Conservation (phyloP, 2,797 vertebrate genomes). For the Danio kyathit region DNA sequence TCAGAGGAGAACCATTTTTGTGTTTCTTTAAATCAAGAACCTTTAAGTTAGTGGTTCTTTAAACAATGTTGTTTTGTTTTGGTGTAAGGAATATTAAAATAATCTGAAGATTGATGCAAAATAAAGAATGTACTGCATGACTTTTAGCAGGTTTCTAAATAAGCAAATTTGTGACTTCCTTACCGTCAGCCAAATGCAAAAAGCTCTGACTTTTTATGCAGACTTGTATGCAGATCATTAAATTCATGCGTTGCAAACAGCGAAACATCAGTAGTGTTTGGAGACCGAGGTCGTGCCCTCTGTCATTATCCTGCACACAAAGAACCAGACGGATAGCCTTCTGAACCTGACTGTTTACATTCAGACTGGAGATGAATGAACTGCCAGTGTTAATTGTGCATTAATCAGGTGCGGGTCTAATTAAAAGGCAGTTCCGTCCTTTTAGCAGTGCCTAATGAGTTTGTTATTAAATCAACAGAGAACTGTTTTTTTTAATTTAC, state of each 20-base stretch:
- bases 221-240: neutral
- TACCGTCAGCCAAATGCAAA: too few relatives aligned
- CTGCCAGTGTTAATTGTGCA: conserved; percentile 80
- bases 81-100: too few relatives aligned
- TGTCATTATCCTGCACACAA: conserved; percentile 23
- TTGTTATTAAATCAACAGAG: conserved; percentile 84
- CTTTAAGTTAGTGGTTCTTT: too few relatives aligned
- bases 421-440: conserved; percentile 84
- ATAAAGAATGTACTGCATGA: too few relatives aligned
- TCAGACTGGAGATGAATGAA: conserved; percentile 76
- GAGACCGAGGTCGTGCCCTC: conserved; percentile 4
- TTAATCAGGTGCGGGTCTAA: conserved; percentile 86
- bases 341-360: conserved; percentile 73
- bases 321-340: conserved; percentile 51
- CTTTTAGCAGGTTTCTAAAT: too few relatives aligned
- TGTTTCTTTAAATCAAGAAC: too few relatives aligned
- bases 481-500: conserved; percentile 81
- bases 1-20: too few relatives aligned
- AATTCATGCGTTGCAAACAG: neutral
- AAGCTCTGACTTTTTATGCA: neutral
- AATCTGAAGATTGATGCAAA: too few relatives aligned
- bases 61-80: too few relatives aligned
- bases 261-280: neutral
- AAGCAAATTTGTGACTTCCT: too few relatives aligned
- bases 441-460: conserved; percentile 83